These are phyloP conservation scores for Rafetus swinhoei DNA, from an alignment of 2,113 vertebrate species.

Conservation along the genomic window DNA sequence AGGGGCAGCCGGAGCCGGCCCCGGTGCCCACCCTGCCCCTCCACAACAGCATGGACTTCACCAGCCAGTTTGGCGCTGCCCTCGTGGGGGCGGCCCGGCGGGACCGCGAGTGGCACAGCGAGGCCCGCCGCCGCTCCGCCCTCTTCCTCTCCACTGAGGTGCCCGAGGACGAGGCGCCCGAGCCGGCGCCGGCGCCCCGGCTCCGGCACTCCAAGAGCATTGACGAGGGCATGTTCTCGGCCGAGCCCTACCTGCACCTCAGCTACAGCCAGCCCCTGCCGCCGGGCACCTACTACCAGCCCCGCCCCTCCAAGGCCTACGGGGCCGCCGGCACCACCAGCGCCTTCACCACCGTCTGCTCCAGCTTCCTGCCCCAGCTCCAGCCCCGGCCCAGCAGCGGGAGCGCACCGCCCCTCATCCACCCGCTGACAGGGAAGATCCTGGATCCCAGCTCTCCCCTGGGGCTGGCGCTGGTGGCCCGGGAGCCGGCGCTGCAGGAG, in stretches of 20 bases:
- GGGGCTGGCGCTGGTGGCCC: slow-evolving; percentile 90
- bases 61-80: slow-evolving; percentile 93
- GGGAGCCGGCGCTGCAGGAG: slow-evolving; percentile 90
- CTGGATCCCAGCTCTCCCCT: slow-evolving; percentile 90
- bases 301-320: slow-evolving; percentile 78
- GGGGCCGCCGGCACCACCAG: slow-evolving; percentile 75
- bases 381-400: not conserved
- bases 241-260: slow-evolving; percentile 89
- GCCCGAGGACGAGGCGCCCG: slow-evolving; percentile 57
- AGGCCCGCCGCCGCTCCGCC: slow-evolving; percentile 88
- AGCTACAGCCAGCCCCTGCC: slow-evolving; percentile 75
- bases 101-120: slow-evolving; percentile 89
- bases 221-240: slow-evolving; percentile 94
- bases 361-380: slow-evolving; percentile 68
- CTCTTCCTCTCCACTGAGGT: slow-evolving; percentile 93
- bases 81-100: slow-evolving; percentile 91
- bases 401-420: slow-evolving; percentile 84
- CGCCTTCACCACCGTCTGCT: slow-evolving; percentile 66
- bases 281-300: slow-evolving; percentile 79
- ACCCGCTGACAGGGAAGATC: slow-evolving; percentile 92
- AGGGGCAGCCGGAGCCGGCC: slow-evolving; percentile 73
- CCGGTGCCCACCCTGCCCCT: slow-evolving; percentile 57
- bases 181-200: slow-evolving; percentile 75
- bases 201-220: slow-evolving; percentile 92
- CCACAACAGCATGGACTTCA: slow-evolving; percentile 86